A percentile compares a stretch with the other conserved stretches of the same genome.
Evolutionary conservation across 2,113 vertebrate species (phyloP).

Genomic region (Calidris pygmaea): DNA sequence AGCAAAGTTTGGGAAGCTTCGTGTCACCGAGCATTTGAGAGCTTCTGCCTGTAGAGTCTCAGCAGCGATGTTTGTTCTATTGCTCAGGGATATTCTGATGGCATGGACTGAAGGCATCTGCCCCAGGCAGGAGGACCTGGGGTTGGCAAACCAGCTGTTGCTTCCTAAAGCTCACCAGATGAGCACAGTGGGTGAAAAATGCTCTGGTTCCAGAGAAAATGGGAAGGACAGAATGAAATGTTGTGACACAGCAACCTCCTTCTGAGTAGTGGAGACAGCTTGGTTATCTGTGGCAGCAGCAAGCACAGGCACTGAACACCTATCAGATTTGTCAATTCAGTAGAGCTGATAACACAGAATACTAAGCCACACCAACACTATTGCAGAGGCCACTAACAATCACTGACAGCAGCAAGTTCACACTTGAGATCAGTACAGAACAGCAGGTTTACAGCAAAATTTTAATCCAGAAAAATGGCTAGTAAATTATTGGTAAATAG

Average conservation of each 20-base stretch:
- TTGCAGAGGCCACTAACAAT: neutral
- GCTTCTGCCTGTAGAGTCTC: neutral
- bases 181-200: neutral
- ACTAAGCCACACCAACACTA: neutral
- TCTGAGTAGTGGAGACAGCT: accelerated
- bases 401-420: neutral
- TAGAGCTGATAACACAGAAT: neutral
- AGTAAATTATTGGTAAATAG: neutral
- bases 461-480: neutral
- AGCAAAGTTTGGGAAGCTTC: neutral
- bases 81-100: neutral
- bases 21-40: neutral
- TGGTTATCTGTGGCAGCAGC: neutral
- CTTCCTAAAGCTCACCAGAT: neutral
- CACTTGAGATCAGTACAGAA: neutral
- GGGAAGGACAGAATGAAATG: neutral
- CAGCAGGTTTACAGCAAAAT: neutral
- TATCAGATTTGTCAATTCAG: neutral
- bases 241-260: neutral
- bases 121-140: neutral
- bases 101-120: neutral
- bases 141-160: neutral
- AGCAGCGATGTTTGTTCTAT: neutral
- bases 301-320: neutral
- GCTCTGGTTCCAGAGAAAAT: neutral